Percentiles rank a stretch among this genome's conserved stretches.
phyloP scores from a whole-genome alignment of 2,113 vertebrate species.

The Odobenus rosmarus region DNA sequence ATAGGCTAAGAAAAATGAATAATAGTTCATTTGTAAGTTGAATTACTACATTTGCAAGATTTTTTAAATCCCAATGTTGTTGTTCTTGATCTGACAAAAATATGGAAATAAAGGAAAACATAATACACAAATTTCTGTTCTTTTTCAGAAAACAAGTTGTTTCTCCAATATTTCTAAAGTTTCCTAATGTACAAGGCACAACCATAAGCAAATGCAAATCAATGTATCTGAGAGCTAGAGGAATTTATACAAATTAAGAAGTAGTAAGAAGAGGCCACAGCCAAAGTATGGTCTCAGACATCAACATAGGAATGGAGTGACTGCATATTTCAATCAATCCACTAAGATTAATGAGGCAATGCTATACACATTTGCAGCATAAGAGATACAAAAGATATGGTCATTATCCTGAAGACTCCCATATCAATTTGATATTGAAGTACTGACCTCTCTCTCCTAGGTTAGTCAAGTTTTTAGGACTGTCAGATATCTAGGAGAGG shows the following conservation, averaged over 20 bases:
- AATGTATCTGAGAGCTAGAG: neutral
- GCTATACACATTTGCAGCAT: neutral
- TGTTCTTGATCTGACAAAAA: neutral
- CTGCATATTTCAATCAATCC: neutral
- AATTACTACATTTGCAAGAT: neutral
- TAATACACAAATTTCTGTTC: neutral
- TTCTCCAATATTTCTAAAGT: neutral
- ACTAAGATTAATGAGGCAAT: neutral
- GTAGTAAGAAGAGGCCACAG: neutral
- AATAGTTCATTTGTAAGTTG: constrained; percentile 9
- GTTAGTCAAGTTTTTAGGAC: neutral
- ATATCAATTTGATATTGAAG: neutral
- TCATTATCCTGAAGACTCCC: neutral
- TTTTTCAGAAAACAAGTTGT: neutral
- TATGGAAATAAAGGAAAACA: constrained; percentile 19
- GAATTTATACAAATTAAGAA: neutral
- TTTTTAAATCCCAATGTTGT: neutral
- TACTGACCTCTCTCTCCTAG: neutral
- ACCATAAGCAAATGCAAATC: neutral
- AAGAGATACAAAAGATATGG: neutral
- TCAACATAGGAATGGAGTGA: neutral
- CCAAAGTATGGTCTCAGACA: neutral
- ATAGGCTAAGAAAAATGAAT: constrained; percentile 4
- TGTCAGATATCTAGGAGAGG: neutral
- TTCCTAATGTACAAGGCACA: neutral